Percentiles rank a stretch among this genome's conserved stretches.
Evolutionary conservation across 1,140 invertebrate species (phyloP).

Genomic region (Diorhabda elongata): DNA sequence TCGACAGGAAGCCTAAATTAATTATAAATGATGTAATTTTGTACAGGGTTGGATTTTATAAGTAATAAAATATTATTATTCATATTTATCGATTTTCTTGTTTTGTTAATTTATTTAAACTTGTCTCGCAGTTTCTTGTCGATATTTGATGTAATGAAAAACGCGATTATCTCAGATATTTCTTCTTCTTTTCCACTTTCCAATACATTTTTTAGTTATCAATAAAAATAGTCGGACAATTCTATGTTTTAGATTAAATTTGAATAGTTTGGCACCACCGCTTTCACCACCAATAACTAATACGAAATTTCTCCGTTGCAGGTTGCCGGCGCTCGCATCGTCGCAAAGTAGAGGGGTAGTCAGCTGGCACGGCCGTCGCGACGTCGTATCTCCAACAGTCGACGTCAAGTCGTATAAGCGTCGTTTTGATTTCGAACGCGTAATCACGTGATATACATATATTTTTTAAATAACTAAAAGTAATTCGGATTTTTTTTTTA

Average conservation of each 20-base stretch:
- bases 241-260: constrained; percentile 4
- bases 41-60: too few relatives aligned
- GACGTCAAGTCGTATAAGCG: constrained; percentile 41
- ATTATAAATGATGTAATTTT: too few relatives aligned
- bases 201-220: too few relatives aligned
- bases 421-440: constrained; percentile 8
- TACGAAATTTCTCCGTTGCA: constrained; percentile 44
- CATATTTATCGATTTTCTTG: too few relatives aligned
- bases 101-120: too few relatives aligned
- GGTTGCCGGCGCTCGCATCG: constrained; percentile 45
- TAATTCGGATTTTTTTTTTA: background rate
- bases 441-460: background rate
- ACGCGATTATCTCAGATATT: too few relatives aligned
- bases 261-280: background rate
- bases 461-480: background rate
- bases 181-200: too few relatives aligned
- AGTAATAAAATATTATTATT: too few relatives aligned
- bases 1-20: too few relatives aligned
- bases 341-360: constrained; percentile 37
- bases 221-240: too few relatives aligned
- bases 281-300: constrained; percentile 29
- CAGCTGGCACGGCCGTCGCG: constrained; percentile 46
- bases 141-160: too few relatives aligned
- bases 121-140: too few relatives aligned
- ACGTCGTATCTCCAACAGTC: constrained; percentile 41